Conservation (phyloP, 2,797 vertebrate species). For the Calcarius lapponicus region DNA sequence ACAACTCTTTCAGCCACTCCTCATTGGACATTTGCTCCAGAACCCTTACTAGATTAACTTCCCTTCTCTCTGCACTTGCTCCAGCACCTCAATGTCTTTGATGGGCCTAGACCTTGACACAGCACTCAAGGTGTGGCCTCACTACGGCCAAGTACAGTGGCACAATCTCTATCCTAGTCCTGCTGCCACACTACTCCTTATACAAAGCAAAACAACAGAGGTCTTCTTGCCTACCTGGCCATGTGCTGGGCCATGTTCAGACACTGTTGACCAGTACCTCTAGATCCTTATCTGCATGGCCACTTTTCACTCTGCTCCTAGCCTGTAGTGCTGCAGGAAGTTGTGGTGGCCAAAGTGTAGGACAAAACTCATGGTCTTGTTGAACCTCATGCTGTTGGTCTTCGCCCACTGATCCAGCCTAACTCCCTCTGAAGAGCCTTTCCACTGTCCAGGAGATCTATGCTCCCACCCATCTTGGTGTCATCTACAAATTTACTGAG, state of each 20-base stretch:
- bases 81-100: background rate
- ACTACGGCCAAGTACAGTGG: background rate
- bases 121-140: background rate
- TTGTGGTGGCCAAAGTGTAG: background rate
- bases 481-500: background rate
- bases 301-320: background rate
- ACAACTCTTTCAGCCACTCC: background rate
- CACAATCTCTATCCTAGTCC: background rate
- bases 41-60: background rate
- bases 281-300: background rate
- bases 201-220: background rate
- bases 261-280: background rate
- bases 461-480: background rate
- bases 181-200: background rate
- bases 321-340: background rate
- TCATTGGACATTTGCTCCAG: background rate
- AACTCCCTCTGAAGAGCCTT: background rate
- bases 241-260: background rate
- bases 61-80: background rate
- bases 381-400: background rate
- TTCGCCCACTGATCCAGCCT: background rate
- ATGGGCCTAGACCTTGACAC: background rate
- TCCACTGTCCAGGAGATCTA: background rate
- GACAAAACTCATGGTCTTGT: background rate
- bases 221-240: background rate